Evolutionary conservation across 2,888 invertebrate species (phyloP).

Genomic region (Dioctria linearis): DNA sequence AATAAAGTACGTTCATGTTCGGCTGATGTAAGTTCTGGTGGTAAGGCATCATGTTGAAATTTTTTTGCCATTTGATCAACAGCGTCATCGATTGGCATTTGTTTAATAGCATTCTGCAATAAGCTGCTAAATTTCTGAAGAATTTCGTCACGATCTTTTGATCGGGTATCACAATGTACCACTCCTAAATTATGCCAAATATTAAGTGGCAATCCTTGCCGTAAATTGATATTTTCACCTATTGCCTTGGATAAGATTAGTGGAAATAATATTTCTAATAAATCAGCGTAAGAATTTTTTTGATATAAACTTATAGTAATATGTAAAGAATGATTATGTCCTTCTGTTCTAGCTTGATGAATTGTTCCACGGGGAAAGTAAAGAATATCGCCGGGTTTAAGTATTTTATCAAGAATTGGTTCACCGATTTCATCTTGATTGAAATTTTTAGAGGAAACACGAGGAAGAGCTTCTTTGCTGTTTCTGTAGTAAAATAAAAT

Average conservation of each 20-base stretch:
- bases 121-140: constrained; percentile 73
- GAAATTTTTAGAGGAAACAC: constrained; percentile 87
- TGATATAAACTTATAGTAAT: constrained; percentile 95
- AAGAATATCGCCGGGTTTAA: constrained; percentile 90
- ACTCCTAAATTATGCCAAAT: constrained; percentile 83
- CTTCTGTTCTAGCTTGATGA: constrained; percentile 86
- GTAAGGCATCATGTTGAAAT: constrained; percentile 89
- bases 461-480: constrained; percentile 80
- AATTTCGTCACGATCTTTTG: constrained; percentile 73
- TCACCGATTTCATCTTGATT: constrained; percentile 81
- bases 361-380: constrained; percentile 94
- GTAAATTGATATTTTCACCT: constrained; percentile 78
- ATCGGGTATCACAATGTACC: constrained; percentile 74
- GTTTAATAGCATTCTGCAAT: constrained; percentile 75
- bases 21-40: constrained; percentile 80
- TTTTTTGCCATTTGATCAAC: constrained; percentile 90
- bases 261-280: constrained; percentile 86
- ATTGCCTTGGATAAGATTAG: constrained; percentile 82
- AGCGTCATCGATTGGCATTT: constrained; percentile 80
- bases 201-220: constrained; percentile 85
- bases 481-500: constrained; percentile 60
- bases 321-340: constrained; percentile 90
- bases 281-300: constrained; percentile 90
- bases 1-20: constrained; percentile 82
- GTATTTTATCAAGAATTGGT: constrained; percentile 83